Evolutionary conservation across 2,888 invertebrate genomes (phyloP), one percentile per base, ranked within the genome.

Genomic region (Eupsilia transversa): DNA sequence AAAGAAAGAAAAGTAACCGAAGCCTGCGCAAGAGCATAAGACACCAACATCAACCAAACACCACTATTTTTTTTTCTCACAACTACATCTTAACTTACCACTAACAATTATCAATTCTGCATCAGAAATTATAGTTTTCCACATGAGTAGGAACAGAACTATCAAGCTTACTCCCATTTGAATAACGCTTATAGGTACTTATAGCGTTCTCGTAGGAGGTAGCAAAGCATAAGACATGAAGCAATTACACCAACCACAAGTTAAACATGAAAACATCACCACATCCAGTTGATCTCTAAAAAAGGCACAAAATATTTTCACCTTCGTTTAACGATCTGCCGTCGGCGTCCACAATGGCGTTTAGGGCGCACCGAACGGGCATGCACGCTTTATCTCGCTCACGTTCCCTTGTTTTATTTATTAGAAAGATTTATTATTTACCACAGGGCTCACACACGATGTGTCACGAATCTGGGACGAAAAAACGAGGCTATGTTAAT

Each of bases 401-500:
- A 96, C 96, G 96, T 96, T 94, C 93, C 94, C 94, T 94, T 96
- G 95, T 95, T 96, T 95, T 96, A 96, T 96, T 96, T 96, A 96
- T 96, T 96, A 96, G 96, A 95, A 95, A 95, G 94, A 96, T 96
- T 96, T 96, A 96, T 96, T 96, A 96, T 96, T 96, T 95, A 95
- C 96, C 94, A 90, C 93, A 91, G 89, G 90, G 95, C 95, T 92
- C 96, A 92, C 96, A 96, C 96, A 96, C 96, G 95, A 92, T 91
- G 96, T 93, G 94, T 96, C 96, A 96, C 96, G 96, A 96, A 94
- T 93, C 91, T 93, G 93, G 93, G 89, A 94, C 88, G 89, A 89
- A 95, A 94, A 95, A 96, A 95, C 92, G 87, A 91, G 94, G 93
- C 92, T 94, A 96, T 95, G 95, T 92, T 95, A 96, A 96, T 96